A percentile compares a stretch with the other conserved stretches of the same genome.
These are phyloP conservation scores for Channallabes apus DNA, from an alignment of 2,797 vertebrate species.

Conservation along the genomic window DNA sequence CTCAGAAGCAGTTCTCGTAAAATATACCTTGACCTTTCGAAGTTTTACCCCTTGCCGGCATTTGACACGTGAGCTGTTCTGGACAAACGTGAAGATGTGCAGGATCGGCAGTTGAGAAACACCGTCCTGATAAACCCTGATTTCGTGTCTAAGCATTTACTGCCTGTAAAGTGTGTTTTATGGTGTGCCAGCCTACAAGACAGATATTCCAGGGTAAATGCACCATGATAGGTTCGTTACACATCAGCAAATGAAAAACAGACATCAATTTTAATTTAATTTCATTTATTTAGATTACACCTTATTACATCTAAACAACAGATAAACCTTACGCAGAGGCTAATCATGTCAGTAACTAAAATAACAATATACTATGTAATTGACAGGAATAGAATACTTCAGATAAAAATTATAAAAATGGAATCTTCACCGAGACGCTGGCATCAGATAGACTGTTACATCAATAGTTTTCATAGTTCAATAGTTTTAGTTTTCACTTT, in stretches of 20 bases:
- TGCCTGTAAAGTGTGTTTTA: conserved; percentile 7
- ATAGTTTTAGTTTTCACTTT: too few species aligned
- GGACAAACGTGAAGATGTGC: neutral
- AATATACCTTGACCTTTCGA: neutral
- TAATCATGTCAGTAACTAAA: conserved; percentile 26
- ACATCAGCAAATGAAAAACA: neutral
- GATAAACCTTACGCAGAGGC: conserved; percentile 1
- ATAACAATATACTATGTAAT: conserved; percentile 23
- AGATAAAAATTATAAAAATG: conserved; percentile 50
- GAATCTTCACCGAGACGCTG: conserved; percentile 40
- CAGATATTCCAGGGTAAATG: conserved; percentile 8
- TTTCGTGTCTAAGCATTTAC: conserved; percentile 6
- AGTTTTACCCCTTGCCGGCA: neutral
- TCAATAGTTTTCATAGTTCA: neutral
- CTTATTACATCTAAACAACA: neutral
- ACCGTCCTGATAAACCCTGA: neutral
- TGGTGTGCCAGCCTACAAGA: neutral
- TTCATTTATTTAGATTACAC: neutral
- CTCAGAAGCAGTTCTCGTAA: neutral
- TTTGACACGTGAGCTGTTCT: neutral
- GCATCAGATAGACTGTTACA: conserved; percentile 38
- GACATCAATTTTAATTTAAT: neutral
- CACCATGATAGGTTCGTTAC: neutral
- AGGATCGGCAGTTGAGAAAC: neutral
- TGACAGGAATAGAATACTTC: conserved; percentile 42